Evolutionary conservation across 2,888 invertebrate genomes (phyloP), one percentile per base, ranked within the genome.

Genomic region (Netelia melanura): DNA sequence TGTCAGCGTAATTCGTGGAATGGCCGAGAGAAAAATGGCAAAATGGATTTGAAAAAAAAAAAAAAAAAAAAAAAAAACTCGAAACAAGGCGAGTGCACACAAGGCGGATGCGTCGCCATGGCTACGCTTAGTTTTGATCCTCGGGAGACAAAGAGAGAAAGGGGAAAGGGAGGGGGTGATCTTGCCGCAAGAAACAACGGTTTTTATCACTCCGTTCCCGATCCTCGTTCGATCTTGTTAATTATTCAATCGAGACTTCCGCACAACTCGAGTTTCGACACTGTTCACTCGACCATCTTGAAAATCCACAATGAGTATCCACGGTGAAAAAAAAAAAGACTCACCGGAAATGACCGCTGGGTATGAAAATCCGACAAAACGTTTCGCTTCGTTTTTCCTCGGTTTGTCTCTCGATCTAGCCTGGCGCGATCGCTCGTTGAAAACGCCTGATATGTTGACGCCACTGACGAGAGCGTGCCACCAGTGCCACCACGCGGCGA

Each of bases 401-500:
- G 43, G 54, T 61, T 21, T 17, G 17, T 48, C 43, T 17, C 25
- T 72, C 64, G 65, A 64, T 65, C 23, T 23, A 81, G 82, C 80
- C n/a, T 86, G 78, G 77, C 84, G 85, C 77, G 81, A 78, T 74
- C 81, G 58, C 11, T 58, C 76, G 64, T 8, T 23, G 10, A 30
- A n/a, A 52, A 64, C n/a, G 52, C 14, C 21, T 58, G 58, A n/a
- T 58, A 17, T 17, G 17, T 52, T 64, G 78, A 62, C 70, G 78
- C 25, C 17, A 54, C 43, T 56, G 56, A 23, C 5, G 43, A 58
- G 56, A 67, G 38, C 43, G 65, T 38, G 48, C 48, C 84, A 78
- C 43, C 83, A 81, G 83, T 79, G 85, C 83, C 85, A 84, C 86
- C 85, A 77, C 81, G 82, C 87, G 84, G 75, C 86, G 74, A 62